Percentiles rank a stretch among this genome's conserved stretches.
phyloP scores from a whole-genome alignment of 2,888 invertebrate genomes.

The Thymelicus acteon region DNA sequence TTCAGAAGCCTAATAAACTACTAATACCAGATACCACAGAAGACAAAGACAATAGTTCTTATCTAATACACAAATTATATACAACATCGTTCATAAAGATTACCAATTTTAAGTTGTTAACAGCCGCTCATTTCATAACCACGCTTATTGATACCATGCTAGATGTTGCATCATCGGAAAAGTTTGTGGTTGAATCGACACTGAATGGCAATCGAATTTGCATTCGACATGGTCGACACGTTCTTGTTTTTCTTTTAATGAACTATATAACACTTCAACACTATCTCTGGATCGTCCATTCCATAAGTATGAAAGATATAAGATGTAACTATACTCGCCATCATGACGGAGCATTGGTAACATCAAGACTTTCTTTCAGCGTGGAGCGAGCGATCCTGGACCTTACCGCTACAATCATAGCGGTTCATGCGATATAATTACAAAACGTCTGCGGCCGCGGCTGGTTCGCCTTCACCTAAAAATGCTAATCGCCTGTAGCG shows the following conservation, averaged over 20 bases:
- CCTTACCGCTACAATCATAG: slow-evolving; percentile 27
- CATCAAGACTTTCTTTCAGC: slow-evolving; percentile 27
- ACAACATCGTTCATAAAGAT: not conserved
- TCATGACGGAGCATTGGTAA: slow-evolving; percentile 19
- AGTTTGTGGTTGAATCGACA: slow-evolving; percentile 2
- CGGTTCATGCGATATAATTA: slow-evolving; percentile 41
- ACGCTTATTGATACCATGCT: not conserved
- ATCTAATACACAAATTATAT: no score
- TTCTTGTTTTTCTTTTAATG: not conserved
- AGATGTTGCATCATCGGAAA: slow-evolving; percentile 15
- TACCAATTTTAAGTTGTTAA: slow-evolving; percentile 4
- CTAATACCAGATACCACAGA: no score
- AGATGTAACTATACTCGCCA: not conserved
- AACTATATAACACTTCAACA: not conserved
- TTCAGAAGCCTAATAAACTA: no score
- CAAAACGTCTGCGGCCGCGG: slow-evolving; percentile 42
- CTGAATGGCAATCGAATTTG: not conserved
- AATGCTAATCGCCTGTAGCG: slow-evolving; percentile 63
- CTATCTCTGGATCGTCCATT: not conserved
- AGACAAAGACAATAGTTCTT: no score
- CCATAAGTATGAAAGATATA: not conserved
- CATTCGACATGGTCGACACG: not conserved
- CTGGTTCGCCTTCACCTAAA: slow-evolving; percentile 78
- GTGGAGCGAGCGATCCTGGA: slow-evolving; percentile 12
- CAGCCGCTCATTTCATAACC: not conserved